Evolutionary conservation across 2,888 invertebrate species (phyloP), one percentile per base, ranked within the genome.

Genomic region (Dryadula phaetusa): DNA sequence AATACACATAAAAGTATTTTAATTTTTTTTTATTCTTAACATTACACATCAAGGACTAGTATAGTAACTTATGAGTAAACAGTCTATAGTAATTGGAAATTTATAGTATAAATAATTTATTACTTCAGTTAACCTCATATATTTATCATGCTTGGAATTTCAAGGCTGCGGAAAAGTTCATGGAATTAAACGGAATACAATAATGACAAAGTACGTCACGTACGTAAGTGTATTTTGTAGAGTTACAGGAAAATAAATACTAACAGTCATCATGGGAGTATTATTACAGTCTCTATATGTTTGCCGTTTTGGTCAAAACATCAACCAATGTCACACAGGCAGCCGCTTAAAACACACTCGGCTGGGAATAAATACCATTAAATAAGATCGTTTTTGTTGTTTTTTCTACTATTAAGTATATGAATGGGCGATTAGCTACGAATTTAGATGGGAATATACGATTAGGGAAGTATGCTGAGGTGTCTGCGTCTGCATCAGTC

Each of bases 341-440:
- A 8, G 37, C 2, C 22, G 0, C 0, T 71, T 54, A 91, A 77
- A 82, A 92, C 14, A 91, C 81, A 56, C 86, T 83, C 42, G 92
- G 92, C 71, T 86, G 85, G 0, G 91, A 91, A 71, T 92, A 92
- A 76, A 92, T 93, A 74, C 96, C 96, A 74, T 94, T 94, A 77
- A 96, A 96, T 56, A 96, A 84, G 73, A 95, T 88, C 74, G 94
- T 93, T 49, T 92, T 92, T 0, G 95, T 94, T 2, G 89, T 76
- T 81, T 94, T 95, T 77, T 96, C 95, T 74, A 95, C 93, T 42
- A 96, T 94, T 75, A 95, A 93, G 82, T 95, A 96, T 3, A 94
- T 88, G 76, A 96, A 96, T 0, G 95, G 96, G 70, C 93, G 92
- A 77, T 96, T 95, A 0, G 95, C 94, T 70, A 90, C 85, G 77